phyloP scores from a whole-genome alignment of 2,797 vertebrate species.

The Arrhamphus sclerolepis region DNA sequence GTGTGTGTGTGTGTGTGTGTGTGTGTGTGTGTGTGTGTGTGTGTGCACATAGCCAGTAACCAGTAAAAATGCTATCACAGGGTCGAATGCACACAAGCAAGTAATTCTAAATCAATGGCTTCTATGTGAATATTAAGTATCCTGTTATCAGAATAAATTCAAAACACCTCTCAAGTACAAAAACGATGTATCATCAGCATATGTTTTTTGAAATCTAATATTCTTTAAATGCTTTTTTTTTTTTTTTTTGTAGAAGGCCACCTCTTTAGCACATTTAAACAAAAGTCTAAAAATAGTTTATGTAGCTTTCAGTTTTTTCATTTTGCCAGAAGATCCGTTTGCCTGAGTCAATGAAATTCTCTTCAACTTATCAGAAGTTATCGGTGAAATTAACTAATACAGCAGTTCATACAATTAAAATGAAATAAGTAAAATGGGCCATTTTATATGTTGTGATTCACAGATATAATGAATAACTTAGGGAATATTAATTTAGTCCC shows the following conservation, averaged over 20 bases:
- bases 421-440: too few relatives aligned
- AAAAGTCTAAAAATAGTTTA: background rate
- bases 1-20: too few relatives aligned
- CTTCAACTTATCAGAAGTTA: too few relatives aligned
- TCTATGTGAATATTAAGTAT: background rate
- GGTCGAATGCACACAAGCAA: conserved; percentile 1
- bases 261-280: background rate
- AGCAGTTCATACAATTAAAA: too few relatives aligned
- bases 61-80: conserved; percentile 17
- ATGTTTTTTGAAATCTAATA: background rate
- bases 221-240: background rate
- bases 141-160: background rate
- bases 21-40: conserved; percentile 25
- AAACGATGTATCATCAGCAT: too few relatives aligned
- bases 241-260: background rate
- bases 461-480: too few relatives aligned
- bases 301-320: background rate
- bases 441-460: too few relatives aligned
- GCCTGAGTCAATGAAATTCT: background rate
- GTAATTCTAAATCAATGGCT: background rate
- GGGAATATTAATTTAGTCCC: too few relatives aligned
- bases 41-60: conserved; percentile 19
- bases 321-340: background rate
- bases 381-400: too few relatives aligned
- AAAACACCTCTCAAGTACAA: too few relatives aligned